phyloP scores from a whole-genome alignment of 2,113 vertebrate genomes.

The Platichthys stellatus region DNA sequence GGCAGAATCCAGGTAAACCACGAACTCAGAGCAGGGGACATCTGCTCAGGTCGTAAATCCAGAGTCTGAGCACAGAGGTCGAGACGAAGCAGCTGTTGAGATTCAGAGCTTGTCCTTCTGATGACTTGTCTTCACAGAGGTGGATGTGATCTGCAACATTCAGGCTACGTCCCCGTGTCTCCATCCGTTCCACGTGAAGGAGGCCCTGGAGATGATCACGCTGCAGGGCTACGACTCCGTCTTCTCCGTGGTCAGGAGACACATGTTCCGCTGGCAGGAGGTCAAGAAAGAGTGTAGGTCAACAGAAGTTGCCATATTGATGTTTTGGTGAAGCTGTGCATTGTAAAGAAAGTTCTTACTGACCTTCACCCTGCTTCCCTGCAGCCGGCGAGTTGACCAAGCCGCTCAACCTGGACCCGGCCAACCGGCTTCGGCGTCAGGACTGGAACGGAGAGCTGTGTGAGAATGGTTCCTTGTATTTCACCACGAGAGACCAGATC shows the following conservation, averaged over 20 bases:
- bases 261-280: conserved; percentile 95
- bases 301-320: no score
- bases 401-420: conserved; percentile 87
- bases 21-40: no score
- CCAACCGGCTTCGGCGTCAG: conserved; percentile 87
- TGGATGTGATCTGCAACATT: conserved; percentile 92
- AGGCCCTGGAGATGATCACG: conserved; percentile 85
- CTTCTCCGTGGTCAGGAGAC: conserved; percentile 92
- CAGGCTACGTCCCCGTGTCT: conserved; percentile 97
- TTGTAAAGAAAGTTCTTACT: background rate
- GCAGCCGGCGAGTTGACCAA: conserved; percentile 72
- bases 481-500: conserved; percentile 86
- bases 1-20: conserved; percentile 82
- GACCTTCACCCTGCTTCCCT: background rate
- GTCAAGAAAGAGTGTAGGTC: conserved; percentile 86
- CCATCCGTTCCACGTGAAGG: conserved; percentile 88
- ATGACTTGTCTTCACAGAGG: conserved; percentile 79
- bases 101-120: background rate
- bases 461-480: conserved; percentile 97
- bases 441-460: conserved; percentile 95
- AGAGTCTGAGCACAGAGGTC: background rate
- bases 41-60: background rate
- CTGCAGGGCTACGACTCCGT: conserved; percentile 87
- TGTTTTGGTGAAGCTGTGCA: background rate
- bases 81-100: background rate